Evolutionary conservation across 2,113 vertebrate species (phyloP).

Genomic region (Centropus bengalensis): DNA sequence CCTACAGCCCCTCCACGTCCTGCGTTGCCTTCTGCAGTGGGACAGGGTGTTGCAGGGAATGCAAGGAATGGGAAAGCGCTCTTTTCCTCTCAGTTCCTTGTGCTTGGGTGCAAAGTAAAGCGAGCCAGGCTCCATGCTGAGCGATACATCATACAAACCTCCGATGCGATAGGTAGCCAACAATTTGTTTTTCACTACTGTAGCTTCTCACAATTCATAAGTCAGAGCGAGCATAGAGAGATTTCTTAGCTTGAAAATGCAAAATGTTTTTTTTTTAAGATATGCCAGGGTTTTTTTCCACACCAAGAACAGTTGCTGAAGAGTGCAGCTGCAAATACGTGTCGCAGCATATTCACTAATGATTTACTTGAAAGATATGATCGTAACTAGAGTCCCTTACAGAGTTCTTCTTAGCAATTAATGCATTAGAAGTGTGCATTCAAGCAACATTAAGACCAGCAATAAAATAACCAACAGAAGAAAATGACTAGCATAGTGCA

Average conservation of each 20-base stretch:
- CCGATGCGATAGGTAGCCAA: constrained; percentile 47
- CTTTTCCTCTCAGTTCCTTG: constrained; percentile 52
- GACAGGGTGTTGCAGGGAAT: constrained; percentile 4
- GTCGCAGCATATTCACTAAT: constrained; percentile 11
- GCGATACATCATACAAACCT: constrained; percentile 57
- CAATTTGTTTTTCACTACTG: constrained; percentile 57
- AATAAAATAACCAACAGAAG: constrained; percentile 14
- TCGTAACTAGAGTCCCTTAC: not conserved
- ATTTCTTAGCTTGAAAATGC: constrained; percentile 60
- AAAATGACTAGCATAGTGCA: not conserved
- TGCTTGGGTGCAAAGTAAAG: constrained; percentile 56
- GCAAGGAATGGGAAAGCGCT: constrained; percentile 24
- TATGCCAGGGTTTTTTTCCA: not conserved
- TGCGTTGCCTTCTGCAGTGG: not conserved
- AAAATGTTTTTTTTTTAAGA: constrained; percentile 28
- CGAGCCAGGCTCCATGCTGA: constrained; percentile 48
- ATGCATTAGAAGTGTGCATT: not conserved
- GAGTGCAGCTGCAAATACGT: constrained; percentile 41
- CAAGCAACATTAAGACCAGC: constrained; percentile 5
- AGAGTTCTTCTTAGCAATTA: constrained; percentile 30
- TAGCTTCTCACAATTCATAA: constrained; percentile 66
- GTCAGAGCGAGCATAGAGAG: constrained; percentile 32
- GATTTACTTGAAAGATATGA: not conserved
- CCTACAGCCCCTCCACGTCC: not conserved
- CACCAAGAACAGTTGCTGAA: not conserved